These are phyloP conservation scores for Morus bassanus DNA, from an alignment of 2,797 vertebrate genomes.

Conservation along the genomic window DNA sequence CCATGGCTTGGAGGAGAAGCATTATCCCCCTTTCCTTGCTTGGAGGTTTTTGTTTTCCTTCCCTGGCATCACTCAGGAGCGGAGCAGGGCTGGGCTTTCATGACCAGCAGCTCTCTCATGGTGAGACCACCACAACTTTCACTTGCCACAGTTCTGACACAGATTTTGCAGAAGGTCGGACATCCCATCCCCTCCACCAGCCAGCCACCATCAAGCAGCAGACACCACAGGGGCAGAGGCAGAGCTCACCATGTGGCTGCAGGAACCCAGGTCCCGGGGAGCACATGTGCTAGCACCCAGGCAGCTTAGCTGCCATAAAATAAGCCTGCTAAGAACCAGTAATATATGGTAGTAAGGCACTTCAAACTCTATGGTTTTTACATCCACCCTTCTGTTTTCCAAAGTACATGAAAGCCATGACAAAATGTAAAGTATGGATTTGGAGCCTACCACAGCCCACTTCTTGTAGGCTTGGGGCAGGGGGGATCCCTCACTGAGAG, in stretches of 20 bases:
- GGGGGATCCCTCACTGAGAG: background rate
- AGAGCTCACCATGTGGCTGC: background rate
- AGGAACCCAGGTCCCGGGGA: background rate
- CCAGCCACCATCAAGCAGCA: background rate
- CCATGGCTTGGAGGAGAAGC: background rate
- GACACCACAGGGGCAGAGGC: background rate
- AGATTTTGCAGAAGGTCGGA: background rate
- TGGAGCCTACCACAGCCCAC: background rate
- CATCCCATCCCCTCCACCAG: background rate
- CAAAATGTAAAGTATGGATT: background rate
- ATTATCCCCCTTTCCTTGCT: background rate
- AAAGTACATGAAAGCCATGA: background rate
- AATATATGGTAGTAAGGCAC: background rate
- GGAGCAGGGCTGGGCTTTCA: background rate
- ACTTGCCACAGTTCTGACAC: fast-evolving
- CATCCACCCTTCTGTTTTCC: background rate
- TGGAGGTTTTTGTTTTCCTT: background rate
- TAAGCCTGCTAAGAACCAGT: background rate
- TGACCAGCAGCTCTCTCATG: background rate
- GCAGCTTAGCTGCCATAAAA: background rate
- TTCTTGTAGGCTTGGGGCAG: background rate
- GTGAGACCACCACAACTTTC: background rate
- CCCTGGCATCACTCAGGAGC: background rate
- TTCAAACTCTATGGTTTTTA: background rate
- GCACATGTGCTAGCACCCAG: fast-evolving